Conservation (phyloP, 2,888 invertebrate genomes). For the Drosophila meridionalis region DNA sequence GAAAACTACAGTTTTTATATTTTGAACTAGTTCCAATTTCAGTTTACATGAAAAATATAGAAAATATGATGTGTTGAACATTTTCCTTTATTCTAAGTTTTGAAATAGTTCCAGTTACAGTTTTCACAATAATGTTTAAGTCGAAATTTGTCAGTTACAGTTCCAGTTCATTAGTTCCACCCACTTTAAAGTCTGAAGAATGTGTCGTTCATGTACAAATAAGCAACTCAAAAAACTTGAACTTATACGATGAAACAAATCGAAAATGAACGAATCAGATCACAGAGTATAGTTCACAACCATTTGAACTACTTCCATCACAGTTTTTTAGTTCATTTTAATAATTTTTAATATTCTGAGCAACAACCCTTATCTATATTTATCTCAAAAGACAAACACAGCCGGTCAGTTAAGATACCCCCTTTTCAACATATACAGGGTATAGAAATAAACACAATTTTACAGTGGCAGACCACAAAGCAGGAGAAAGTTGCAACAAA, state of each 20-base stretch:
- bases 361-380: no score
- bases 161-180: background rate
- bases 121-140: no score
- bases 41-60: no score
- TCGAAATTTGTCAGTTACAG: no score
- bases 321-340: background rate
- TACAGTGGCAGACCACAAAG: background rate
- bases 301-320: background rate
- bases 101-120: no score
- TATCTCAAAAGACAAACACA: background rate
- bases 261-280: background rate
- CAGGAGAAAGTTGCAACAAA: background rate
- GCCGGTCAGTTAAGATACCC: background rate
- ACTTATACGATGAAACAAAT: background rate
- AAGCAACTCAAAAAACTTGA: background rate
- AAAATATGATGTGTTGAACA: no score
- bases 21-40: no score
- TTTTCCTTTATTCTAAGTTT: no score
- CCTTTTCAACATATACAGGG: background rate
- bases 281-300: background rate
- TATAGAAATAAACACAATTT: background rate
- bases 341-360: background rate
- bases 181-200: background rate
- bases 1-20: no score
- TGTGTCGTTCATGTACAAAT: background rate